Evolutionary conservation across 2,797 vertebrate genomes (phyloP), one percentile per base, ranked within the genome.

Genomic region (Orientallactaga sibirica): DNA sequence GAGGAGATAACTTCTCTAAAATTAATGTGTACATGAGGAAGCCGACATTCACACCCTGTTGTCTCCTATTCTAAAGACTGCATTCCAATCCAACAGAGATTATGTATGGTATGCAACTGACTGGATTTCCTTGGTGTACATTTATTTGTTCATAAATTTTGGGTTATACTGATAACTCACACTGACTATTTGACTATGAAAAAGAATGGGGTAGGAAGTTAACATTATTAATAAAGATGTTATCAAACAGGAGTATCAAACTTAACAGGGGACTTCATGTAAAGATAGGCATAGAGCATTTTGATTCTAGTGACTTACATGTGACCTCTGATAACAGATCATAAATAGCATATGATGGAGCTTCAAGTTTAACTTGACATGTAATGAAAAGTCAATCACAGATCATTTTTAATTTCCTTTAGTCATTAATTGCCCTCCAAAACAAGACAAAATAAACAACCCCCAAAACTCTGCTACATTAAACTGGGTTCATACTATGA

Each of bases 121-220:
- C 52, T 29, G 87, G 25, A 68, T 66, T 73, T 83, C 41, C 79
- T 77, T 84, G 4, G 3, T 61, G 33, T 67, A 18, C 48, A 62
- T 76, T 88, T 83, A 29, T 27, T 86, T 12, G 24, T 58, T 15
- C 58, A 41, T 43, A 83, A 74, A 84, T 37, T 86, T 74, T 37
- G 61, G 24, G 66, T 67, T 94, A 61, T 82, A 20, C 70, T 86
- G 79, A 84, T 61, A n/a, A 22, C 29, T 74, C 87, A 82, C 5
- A n/a, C n/a, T 37, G 18, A 84, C 27, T 83, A 33, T 16, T 43
- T 48, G 11, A 90, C 90, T 64, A 87, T 6, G 3, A 29, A 71
- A 89, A 89, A 79, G 25, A 95, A 5, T 71, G 55, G n/a, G 5
- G 61, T 64, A 95, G 16, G 10, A 70, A 79, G 83, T 81, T 75